Evolutionary conservation across 1,140 invertebrate species (phyloP).

Genomic region (Paralvinella palmiformis): DNA sequence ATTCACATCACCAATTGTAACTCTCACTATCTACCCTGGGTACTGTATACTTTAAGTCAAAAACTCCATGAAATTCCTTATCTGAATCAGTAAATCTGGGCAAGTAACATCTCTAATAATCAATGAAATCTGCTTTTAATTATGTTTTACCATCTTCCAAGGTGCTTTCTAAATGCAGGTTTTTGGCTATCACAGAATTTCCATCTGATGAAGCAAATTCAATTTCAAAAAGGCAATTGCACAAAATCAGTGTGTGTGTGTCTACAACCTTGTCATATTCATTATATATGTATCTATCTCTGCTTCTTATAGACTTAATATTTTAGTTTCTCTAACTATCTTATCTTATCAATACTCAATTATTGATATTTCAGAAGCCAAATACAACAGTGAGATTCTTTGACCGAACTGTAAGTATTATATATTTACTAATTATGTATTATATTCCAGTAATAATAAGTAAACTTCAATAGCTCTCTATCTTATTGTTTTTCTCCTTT

Average conservation of each 20-base stretch:
- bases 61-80: too few relatives aligned
- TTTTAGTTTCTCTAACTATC: neutral
- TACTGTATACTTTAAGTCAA: too few relatives aligned
- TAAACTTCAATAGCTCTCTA: neutral
- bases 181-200: too few relatives aligned
- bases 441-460: neutral
- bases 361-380: conserved; percentile 65
- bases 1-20: too few relatives aligned
- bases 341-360: conserved; percentile 13
- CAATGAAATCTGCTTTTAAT: too few relatives aligned
- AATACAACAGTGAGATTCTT: conserved; percentile 77
- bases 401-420: conserved; percentile 59
- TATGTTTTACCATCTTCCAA: too few relatives aligned
- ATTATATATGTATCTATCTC: neutral
- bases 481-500: neutral
- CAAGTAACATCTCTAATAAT: too few relatives aligned
- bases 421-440: neutral
- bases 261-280: too few relatives aligned
- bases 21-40: too few relatives aligned
- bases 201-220: neutral
- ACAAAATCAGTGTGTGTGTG: too few relatives aligned
- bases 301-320: neutral
- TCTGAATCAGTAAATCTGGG: too few relatives aligned
- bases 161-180: too few relatives aligned
- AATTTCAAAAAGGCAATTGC: neutral